These are phyloP conservation scores for Reinhardtius hippoglossoides DNA, from an alignment of 2,113 vertebrate genomes.

Conservation along the genomic window DNA sequence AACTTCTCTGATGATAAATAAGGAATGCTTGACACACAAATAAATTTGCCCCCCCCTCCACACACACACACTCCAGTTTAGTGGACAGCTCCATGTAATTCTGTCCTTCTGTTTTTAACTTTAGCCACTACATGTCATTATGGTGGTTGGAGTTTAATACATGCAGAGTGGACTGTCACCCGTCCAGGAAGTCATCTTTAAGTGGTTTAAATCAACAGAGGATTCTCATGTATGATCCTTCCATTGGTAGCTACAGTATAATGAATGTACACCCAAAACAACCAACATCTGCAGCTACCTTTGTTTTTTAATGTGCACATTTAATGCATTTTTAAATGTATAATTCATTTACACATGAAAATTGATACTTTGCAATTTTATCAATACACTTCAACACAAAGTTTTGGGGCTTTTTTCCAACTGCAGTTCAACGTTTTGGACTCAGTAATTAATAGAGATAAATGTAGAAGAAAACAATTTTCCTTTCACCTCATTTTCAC, in stretches of 20 bases:
- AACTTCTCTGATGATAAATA: conserved; percentile 71
- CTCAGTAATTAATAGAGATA: not conserved
- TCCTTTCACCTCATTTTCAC: not conserved
- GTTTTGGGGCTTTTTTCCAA: not conserved
- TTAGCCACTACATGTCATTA: no score
- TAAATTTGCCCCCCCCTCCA: no score
- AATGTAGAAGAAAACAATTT: not conserved
- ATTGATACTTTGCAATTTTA: conserved; percentile 42
- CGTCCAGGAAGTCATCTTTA: conserved; percentile 5
- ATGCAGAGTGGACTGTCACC: not conserved
- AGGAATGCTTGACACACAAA: not conserved
- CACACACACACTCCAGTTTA: not conserved
- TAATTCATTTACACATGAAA: conserved; percentile 42
- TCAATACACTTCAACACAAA: conserved; percentile 16
- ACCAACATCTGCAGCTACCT: conserved; percentile 49
- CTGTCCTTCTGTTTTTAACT: no score
- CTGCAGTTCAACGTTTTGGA: not conserved
- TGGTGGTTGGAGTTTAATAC: no score
- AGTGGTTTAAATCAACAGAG: conserved; percentile 12
- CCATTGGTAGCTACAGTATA: conserved; percentile 23
- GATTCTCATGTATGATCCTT: conserved; percentile 27
- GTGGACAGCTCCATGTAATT: not conserved
- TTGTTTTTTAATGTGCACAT: no score
- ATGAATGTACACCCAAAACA: conserved; percentile 37
- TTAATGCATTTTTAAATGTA: no score